Conservation (phyloP, 2,797 vertebrate genomes). For the Acipenser transmontanus region DNA sequence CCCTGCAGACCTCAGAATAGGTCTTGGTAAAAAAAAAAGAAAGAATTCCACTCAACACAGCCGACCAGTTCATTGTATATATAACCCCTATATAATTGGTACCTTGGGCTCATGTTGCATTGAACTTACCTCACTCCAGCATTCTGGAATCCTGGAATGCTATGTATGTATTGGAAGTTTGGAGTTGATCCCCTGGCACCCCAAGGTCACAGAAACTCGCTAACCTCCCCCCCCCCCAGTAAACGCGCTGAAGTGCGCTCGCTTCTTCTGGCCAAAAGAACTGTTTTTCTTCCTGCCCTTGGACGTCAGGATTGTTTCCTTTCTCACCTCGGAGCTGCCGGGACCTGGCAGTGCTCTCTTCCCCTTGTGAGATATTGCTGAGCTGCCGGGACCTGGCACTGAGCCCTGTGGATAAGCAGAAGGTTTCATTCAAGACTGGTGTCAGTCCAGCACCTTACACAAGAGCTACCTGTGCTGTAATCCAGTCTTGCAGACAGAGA, state of each 20-base stretch:
- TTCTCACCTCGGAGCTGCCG: conserved; percentile 8
- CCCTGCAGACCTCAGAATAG: too few species aligned
- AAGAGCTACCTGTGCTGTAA: not conserved
- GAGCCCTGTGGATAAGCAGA: conserved; percentile 4
- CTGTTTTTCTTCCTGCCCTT: conserved; percentile 27
- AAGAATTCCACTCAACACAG: too few species aligned
- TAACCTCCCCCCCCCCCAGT: not conserved
- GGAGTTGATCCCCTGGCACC: not conserved
- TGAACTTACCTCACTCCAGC: too few species aligned
- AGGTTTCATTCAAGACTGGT: not conserved
- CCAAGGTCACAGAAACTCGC: too few species aligned
- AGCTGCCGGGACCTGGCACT: not conserved
- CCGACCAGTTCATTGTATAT: too few species aligned
- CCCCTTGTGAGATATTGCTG: not conserved
- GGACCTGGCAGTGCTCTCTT: conserved; percentile 1
- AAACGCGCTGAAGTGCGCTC: not conserved
- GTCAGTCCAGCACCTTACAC: not conserved
- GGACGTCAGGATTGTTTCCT: conserved; percentile 25
- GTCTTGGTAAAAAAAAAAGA: too few species aligned
- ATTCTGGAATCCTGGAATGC: too few species aligned
- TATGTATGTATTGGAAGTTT: not conserved
- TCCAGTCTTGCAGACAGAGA: too few species aligned
- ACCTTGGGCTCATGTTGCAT: too few species aligned
- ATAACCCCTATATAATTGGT: too few species aligned
- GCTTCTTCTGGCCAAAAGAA: conserved; percentile 15